These are phyloP conservation scores for Rhopalosiphum padi DNA, from an alignment of 1,140 invertebrate species.

Conservation along the genomic window DNA sequence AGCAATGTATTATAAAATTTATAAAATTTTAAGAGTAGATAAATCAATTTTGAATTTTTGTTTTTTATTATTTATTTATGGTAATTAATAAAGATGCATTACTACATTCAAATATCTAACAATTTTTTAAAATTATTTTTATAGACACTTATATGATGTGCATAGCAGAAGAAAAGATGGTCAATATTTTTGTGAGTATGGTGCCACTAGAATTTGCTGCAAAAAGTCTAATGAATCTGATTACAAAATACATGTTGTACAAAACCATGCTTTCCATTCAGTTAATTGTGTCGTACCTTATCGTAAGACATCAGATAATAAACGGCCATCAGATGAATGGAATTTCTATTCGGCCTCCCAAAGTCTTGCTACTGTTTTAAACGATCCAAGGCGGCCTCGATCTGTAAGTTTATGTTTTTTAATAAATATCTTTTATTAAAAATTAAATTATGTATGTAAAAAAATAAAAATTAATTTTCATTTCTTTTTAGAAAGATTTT, in stretches of 20 bases:
- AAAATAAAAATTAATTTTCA: background rate
- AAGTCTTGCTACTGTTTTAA: constrained; percentile 94
- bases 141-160: constrained; percentile 41
- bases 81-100: background rate
- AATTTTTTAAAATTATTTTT: background rate
- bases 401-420: constrained; percentile 67
- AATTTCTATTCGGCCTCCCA: constrained; percentile 83
- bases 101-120: background rate
- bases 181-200: constrained; percentile 42
- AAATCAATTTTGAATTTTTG: too few species aligned
- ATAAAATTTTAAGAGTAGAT: background rate
- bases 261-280: constrained; percentile 31
- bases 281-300: background rate
- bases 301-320: constrained; percentile 61
- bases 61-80: background rate
- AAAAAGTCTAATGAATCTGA: constrained; percentile 41
- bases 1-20: background rate
- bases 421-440: background rate
- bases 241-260: constrained; percentile 36
- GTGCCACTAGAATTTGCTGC: background rate
- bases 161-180: constrained; percentile 38
- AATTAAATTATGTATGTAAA: background rate
- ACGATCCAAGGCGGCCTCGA: constrained; percentile 91
- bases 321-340: constrained; percentile 69
- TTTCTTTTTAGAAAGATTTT: constrained; percentile 73